Base-by-base conservation (phyloP, 1,140 invertebrate species). In the Leptoteleia sp. region DNA sequence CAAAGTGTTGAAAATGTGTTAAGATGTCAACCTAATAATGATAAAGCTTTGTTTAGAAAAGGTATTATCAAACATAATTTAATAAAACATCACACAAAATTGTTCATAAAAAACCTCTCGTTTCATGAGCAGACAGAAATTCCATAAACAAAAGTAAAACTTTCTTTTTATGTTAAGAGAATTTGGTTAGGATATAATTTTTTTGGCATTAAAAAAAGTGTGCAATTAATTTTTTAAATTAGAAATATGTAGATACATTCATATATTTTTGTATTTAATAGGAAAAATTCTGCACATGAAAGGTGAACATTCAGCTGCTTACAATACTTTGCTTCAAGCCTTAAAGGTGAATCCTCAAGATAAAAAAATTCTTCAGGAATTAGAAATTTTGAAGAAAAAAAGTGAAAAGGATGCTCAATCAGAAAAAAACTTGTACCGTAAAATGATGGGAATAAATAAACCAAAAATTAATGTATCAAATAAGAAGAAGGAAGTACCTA, bases 21-120 rank as follows among this genome's bases (percentile, higher is more conserved):
- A 5, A 90, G 91, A 59, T 94, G 94, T 85, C 94, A 97, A 84
- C 95, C 96, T 8, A 89, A 93, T 62, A 98, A 98, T 90, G 92
- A 95, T 0, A 98, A 98, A 89, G 96, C 96, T 3, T 85, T 98
- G 4, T 97, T 94, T 86, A 92, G 96, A 78, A 96, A 97, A 91
- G 95, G 94, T 84, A 70, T 94, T n/a, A 62, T 22, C 27, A 61
- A 61, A 55, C 2, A 22, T 22, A 3, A 22, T 3, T 22, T 3
- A 22, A 22, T 25, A 25, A 38, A 38, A 38, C 11, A 1, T 35
- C 7, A 29, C 40, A 13, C n/a, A 25, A 43, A 13, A 57, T 55
- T 25, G 6, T 25, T 25, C n/a, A n/a, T n/a, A n/a, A n/a, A n/a
- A n/a, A n/a, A n/a, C n/a, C n/a, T n/a, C n/a, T n/a, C n/a, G n/a